Evolutionary conservation across 2,113 vertebrate species (phyloP), one percentile per base, ranked within the genome.

Genomic region (Notechis scutatus): DNA sequence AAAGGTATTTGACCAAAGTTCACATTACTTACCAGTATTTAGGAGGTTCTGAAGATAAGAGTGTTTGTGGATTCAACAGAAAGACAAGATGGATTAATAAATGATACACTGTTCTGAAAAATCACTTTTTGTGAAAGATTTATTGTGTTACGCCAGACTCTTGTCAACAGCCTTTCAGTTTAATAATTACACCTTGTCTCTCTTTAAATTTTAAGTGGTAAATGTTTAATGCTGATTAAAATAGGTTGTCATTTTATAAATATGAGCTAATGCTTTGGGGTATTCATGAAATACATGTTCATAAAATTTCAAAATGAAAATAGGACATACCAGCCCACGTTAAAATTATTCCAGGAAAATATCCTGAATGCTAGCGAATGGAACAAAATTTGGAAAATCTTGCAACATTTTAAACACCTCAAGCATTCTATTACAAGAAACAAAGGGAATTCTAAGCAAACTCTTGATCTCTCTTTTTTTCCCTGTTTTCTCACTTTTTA

Each of bases 111-210:
- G 87, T 92, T 94, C 93, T 95, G 91, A 91, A 94, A 93, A 47
- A 85, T 94, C 59, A 23, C 45, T 96, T 54, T 74, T 90, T 94
- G 90, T 93, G 94, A 47, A 88, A 93, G 93, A 96, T 93, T 91
- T 90, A 85, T 86, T 93, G 45, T 26, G 94, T 0, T 0, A 1
- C 81, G 90, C 93, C 81, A 93, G 89, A 94, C 88, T 87, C 88
- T 29, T 96, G 94, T 89, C 9, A 24, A 56, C 55, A 69, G 29
- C 9, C 3, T 90, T 85, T 94, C 88, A 92, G 95, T 96, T 95
- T 95, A 89, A 92, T 95, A 94, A 93, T 92, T 96, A 93, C 93
- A 93, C 93, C 74, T 94, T 59, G 85, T 56, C 89, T 92, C n/a
- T 93, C 92, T 2, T 94, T 89, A 85, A 90, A 85, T 94, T 92